A percentile compares a stretch with the other conserved stretches of the same genome.
These are phyloP conservation scores for Siniperca scherzeri DNA, from an alignment of 2,797 vertebrate species.

Conservation along the genomic window DNA sequence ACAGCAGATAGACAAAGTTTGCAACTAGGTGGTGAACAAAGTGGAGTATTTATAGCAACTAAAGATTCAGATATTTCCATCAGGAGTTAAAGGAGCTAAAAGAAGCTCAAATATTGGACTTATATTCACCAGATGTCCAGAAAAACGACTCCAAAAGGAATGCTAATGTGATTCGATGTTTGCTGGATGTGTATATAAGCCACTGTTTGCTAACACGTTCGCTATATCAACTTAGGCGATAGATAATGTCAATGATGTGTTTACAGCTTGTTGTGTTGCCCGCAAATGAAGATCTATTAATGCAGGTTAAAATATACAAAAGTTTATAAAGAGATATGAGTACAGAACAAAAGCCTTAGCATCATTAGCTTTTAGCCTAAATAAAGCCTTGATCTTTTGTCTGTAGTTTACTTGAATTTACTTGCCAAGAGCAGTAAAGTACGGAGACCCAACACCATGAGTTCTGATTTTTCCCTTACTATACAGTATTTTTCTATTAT, in stretches of 20 bases:
- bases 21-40: no score
- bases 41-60: no score
- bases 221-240: no score
- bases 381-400: neutral
- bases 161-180: neutral
- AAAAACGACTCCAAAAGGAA: neutral
- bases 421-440: neutral
- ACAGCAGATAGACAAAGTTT: no score
- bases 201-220: no score
- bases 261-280: neutral
- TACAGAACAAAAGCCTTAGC: neutral
- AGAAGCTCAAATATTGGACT: no score
- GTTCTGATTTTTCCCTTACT: neutral
- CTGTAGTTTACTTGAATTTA: neutral
- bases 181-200: neutral
- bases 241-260: neutral
- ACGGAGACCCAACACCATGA: neutral
- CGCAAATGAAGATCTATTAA: neutral
- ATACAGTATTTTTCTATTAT: neutral
- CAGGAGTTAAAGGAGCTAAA: no score
- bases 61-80: no score
- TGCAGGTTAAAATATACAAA: neutral
- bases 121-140: neutral
- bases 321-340: neutral
- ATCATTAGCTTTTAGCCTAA: neutral